Conservation (phyloP, 2,888 invertebrate genomes). For the Cenopis cana region DNA sequence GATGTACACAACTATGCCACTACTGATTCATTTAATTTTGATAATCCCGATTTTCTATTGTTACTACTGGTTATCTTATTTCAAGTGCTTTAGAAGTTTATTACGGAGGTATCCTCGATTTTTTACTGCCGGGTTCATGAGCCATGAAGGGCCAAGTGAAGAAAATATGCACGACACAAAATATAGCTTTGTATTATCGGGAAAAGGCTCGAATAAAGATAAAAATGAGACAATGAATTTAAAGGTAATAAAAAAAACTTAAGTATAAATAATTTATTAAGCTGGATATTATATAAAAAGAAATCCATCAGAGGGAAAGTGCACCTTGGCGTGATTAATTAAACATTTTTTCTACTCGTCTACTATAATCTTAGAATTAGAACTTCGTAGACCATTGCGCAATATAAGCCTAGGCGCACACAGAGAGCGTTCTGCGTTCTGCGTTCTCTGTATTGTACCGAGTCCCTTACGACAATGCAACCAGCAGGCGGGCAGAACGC, state of each 20-base stretch:
- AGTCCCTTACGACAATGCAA: too few species aligned
- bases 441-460: too few species aligned
- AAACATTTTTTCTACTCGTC: too few species aligned
- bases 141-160: slow-evolving; percentile 62
- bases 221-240: slow-evolving; percentile 51
- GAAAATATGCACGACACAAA: slow-evolving; percentile 56
- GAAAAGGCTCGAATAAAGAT: slow-evolving; percentile 57
- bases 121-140: slow-evolving; percentile 61
- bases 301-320: too few species aligned
- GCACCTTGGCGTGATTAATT: too few species aligned
- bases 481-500: too few species aligned
- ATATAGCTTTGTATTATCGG: slow-evolving; percentile 58
- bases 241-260: slow-evolving; percentile 51
- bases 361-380: too few species aligned
- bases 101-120: slow-evolving; percentile 60
- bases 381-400: too few species aligned
- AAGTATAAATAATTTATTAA: too few species aligned
- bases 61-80: slow-evolving; percentile 58
- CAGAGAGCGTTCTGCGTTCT: too few species aligned
- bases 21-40: slow-evolving; percentile 57
- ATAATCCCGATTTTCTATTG: slow-evolving; percentile 57
- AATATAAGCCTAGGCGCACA: too few species aligned
- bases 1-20: slow-evolving; percentile 60
- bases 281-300: too few species aligned
- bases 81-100: slow-evolving; percentile 60